Conservation (phyloP, 2,888 invertebrate genomes). For the Anorthoa munda region DNA sequence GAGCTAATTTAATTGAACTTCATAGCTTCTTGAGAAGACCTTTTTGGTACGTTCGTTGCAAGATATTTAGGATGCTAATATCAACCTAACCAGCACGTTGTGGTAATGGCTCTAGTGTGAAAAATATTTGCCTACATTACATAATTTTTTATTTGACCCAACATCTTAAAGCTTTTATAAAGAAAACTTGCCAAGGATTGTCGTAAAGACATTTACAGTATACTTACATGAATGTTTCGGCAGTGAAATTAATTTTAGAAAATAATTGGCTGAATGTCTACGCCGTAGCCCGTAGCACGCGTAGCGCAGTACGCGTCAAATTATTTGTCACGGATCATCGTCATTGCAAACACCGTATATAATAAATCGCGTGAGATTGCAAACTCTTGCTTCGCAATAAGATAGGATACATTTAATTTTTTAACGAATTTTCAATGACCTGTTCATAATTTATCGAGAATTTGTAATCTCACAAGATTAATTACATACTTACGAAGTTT, state of each 20-base stretch:
- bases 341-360: too few species aligned
- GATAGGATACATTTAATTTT: too few species aligned
- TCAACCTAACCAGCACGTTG: neutral
- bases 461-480: too few species aligned
- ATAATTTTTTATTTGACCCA: neutral
- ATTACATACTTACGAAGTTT: too few species aligned
- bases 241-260: neutral
- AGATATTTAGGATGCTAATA: neutral
- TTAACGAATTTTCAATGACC: too few species aligned
- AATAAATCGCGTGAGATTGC: too few species aligned
- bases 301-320: neutral
- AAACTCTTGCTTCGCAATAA: too few species aligned
- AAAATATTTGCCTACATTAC: too few species aligned
- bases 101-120: too few species aligned
- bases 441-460: too few species aligned
- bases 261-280: neutral
- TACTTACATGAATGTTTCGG: neutral
- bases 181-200: neutral
- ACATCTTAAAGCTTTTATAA: neutral
- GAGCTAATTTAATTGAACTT: conserved; percentile 24
- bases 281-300: conserved; percentile 1
- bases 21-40: neutral
- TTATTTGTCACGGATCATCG: neutral
- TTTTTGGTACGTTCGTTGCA: neutral
- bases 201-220: neutral